phyloP scores from a whole-genome alignment of 2,113 vertebrate species.

The Zootoca vivipara region DNA sequence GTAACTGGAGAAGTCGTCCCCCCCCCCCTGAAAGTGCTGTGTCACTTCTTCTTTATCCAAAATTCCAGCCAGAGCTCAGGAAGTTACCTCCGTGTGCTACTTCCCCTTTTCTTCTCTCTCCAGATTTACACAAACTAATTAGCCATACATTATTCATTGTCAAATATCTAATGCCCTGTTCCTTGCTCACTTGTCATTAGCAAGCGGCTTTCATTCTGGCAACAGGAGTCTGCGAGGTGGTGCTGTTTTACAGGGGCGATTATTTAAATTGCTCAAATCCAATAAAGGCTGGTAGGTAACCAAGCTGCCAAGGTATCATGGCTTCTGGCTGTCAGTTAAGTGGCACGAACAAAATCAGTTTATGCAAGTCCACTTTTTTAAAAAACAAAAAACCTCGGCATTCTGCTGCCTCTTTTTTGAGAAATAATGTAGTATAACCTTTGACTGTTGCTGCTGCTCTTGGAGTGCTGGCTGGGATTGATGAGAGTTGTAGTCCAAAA shows the following conservation, averaged over 20 bases:
- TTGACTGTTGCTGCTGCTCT: too few relatives aligned
- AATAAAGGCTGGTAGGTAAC: slow-evolving; percentile 79
- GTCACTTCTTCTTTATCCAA: slow-evolving; percentile 82
- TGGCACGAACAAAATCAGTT: slow-evolving; percentile 43
- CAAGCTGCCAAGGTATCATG: slow-evolving; percentile 43
- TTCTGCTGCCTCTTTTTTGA: slow-evolving; percentile 12
- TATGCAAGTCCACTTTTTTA: slow-evolving; percentile 46
- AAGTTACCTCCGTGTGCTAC: slow-evolving; percentile 69
- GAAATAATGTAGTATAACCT: not conserved
- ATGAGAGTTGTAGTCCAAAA: too few relatives aligned
- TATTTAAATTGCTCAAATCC: slow-evolving; percentile 77
- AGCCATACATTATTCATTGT: slow-evolving; percentile 50
- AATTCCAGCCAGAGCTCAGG: slow-evolving; percentile 80
- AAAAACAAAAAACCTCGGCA: too few relatives aligned
- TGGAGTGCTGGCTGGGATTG: too few relatives aligned
- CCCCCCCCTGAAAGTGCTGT: slow-evolving; percentile 79
- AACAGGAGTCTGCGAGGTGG: slow-evolving; percentile 70
- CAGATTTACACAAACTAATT: slow-evolving; percentile 37
- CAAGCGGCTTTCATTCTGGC: slow-evolving; percentile 31
- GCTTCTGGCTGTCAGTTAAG: slow-evolving; percentile 40
- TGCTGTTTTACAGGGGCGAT: slow-evolving; percentile 80
- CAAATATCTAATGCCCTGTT: slow-evolving; percentile 24
- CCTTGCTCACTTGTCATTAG: slow-evolving; percentile 46
- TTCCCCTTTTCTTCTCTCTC: slow-evolving; percentile 66
- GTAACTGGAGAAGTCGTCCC: slow-evolving; percentile 50